A percentile compares a stretch with the other conserved stretches of the same genome.
phyloP scores from a whole-genome alignment of 2,113 vertebrate species.

The Tympanuchus pallidicinctus region DNA sequence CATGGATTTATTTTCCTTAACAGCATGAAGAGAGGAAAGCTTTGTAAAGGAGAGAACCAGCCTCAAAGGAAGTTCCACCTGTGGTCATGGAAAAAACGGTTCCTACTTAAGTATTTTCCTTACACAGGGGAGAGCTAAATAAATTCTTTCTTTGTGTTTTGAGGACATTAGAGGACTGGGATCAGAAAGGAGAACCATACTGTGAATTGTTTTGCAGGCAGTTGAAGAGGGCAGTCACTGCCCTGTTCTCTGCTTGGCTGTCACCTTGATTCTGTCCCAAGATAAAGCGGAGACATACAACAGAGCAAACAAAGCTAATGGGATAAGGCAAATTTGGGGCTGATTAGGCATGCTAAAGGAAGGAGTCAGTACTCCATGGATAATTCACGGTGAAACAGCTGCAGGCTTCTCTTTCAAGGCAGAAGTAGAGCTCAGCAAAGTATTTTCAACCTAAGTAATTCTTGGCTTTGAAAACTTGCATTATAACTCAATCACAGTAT shows the following conservation, averaged over 20 bases:
- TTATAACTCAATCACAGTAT: neutral
- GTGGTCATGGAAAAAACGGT: neutral
- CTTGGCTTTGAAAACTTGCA: neutral
- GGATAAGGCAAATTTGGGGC: constrained; percentile 59
- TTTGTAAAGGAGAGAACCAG: neutral
- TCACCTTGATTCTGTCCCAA: constrained; percentile 58
- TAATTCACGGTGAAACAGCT: constrained; percentile 50
- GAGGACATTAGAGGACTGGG: neutral
- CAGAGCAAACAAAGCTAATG: constrained; percentile 60
- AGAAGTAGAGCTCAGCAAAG: constrained; percentile 28
- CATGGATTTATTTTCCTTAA: neutral
- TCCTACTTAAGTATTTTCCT: neutral
- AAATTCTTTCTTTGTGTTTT: neutral
- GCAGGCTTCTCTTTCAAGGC: constrained; percentile 40
- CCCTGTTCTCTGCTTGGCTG: constrained; percentile 20
- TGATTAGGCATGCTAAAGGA: constrained; percentile 60
- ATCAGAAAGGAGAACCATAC: neutral
- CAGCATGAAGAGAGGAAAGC: neutral
- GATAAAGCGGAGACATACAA: constrained; percentile 64
- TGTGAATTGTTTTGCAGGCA: neutral
- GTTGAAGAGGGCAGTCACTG: neutral
- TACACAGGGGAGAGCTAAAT: neutral
- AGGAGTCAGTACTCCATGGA: constrained; percentile 36
- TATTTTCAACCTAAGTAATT: constrained; percentile 17
- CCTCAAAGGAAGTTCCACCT: neutral